Percentiles rank a stretch among this genome's conserved stretches.
Evolutionary conservation across 2,888 invertebrate genomes (phyloP).

Genomic region (Dryobota labecula): DNA sequence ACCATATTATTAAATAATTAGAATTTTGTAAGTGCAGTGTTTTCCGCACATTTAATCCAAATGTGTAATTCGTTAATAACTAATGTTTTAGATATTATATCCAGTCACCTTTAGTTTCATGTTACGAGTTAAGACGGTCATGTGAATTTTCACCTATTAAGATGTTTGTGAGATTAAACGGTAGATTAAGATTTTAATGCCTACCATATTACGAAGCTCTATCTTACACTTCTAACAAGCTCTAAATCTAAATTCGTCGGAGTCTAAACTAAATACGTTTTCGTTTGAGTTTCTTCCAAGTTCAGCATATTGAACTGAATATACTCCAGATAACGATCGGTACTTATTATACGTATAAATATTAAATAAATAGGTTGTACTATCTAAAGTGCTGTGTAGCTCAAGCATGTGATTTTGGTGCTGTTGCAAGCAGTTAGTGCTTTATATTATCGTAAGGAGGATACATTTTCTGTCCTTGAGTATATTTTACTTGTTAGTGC

Average conservation of each 20-base stretch:
- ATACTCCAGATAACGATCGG: slow-evolving; percentile 59
- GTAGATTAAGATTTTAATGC: slow-evolving; percentile 41
- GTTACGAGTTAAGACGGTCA: slow-evolving; percentile 67
- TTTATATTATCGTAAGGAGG: slow-evolving; percentile 73
- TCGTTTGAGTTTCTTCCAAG: slow-evolving; percentile 54
- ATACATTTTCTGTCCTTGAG: slow-evolving; percentile 73
- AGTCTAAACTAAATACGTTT: slow-evolving; percentile 45
- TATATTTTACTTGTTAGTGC: not conserved
- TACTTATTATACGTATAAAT: slow-evolving; percentile 57
- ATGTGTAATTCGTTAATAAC: slow-evolving; percentile 64
- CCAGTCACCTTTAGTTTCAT: slow-evolving; percentile 83
- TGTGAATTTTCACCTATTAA: slow-evolving; percentile 53
- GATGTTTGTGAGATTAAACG: slow-evolving; percentile 47
- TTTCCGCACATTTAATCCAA: slow-evolving; percentile 62
- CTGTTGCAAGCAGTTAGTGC: slow-evolving; percentile 88
- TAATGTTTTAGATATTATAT: slow-evolving; percentile 70
- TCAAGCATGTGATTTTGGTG: slow-evolving; percentile 83
- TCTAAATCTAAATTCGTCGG: slow-evolving; percentile 46
- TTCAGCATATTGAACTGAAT: slow-evolving; percentile 55
- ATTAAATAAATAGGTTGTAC: slow-evolving; percentile 59
- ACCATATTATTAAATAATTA: slow-evolving; percentile 62
- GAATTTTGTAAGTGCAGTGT: slow-evolving; percentile 60
- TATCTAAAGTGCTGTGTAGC: slow-evolving; percentile 76
- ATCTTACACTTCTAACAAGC: slow-evolving; percentile 62
- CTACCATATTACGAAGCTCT: slow-evolving; percentile 65